phyloP scores from a whole-genome alignment of 2,797 vertebrate genomes.

The Smutsia temminckii region DNA sequence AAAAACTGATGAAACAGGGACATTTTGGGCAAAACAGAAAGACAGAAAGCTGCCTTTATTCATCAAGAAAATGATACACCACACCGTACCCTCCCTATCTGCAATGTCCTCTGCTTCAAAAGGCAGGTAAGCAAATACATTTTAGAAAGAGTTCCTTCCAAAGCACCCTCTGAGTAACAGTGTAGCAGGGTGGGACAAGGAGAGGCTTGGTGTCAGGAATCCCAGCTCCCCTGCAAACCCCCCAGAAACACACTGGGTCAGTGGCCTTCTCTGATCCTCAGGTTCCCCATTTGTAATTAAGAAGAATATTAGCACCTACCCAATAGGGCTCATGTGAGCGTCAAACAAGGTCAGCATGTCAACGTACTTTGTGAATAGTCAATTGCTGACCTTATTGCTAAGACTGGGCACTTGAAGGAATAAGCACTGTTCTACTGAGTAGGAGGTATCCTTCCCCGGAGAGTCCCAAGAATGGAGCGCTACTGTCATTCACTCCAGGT shows the following conservation, averaged over 20 bases:
- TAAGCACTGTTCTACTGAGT: not conserved
- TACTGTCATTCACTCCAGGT: rapidly evolving
- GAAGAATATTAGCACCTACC: not conserved
- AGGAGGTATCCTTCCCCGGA: not conserved
- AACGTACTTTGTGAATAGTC: not conserved
- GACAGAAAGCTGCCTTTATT: not conserved
- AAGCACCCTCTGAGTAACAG: not conserved
- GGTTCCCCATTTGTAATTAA: not conserved
- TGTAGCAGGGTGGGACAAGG: rapidly evolving
- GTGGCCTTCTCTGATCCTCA: not conserved
- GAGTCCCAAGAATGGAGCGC: rapidly evolving
- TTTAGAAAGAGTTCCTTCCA: not conserved
- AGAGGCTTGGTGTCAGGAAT: not conserved
- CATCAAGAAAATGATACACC: not conserved
- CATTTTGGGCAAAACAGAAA: not conserved
- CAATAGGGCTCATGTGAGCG: not conserved
- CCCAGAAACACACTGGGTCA: not conserved
- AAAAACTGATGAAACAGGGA: not conserved
- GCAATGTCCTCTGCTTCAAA: not conserved
- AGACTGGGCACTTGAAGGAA: not conserved
- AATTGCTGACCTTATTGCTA: not conserved
- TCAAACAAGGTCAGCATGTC: not conserved
- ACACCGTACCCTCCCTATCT: not conserved
- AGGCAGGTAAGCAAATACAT: not conserved
- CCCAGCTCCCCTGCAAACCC: not conserved